Evolutionary conservation across 2,113 vertebrate species (phyloP).

Genomic region (Nothoprocta pentlandii): DNA sequence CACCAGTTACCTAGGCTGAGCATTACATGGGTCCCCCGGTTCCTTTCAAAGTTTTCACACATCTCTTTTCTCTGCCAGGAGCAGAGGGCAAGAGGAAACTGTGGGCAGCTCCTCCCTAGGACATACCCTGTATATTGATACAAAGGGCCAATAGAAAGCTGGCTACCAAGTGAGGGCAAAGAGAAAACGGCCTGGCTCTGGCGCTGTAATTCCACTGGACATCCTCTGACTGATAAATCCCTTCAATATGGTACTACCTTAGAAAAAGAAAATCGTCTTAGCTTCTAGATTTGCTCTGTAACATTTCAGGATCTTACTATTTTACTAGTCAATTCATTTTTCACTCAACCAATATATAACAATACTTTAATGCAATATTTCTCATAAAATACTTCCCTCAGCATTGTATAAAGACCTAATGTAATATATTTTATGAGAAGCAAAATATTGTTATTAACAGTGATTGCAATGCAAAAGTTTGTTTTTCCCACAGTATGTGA

Average conservation of each 20-base stretch:
- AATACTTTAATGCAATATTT: not conserved
- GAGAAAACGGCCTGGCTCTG: not conserved
- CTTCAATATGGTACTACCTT: not conserved
- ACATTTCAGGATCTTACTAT: not conserved
- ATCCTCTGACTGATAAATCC: not conserved
- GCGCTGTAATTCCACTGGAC: not conserved
- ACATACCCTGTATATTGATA: not conserved
- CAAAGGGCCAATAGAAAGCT: not conserved
- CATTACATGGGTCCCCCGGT: not conserved
- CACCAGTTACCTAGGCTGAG: not conserved
- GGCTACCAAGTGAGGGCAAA: not conserved
- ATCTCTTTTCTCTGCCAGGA: not conserved
- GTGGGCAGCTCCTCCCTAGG: accelerated
- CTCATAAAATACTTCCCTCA: not conserved
- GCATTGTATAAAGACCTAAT: not conserved
- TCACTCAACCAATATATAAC: not conserved
- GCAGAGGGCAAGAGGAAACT: accelerated
- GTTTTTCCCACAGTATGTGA: not conserved
- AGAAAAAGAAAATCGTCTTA: not conserved
- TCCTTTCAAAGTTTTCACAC: not conserved
- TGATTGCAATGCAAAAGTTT: not conserved
- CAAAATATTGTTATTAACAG: not conserved
- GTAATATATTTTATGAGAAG: accelerated
- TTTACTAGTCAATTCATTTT: not conserved
- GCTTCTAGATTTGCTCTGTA: not conserved